phyloP scores from a whole-genome alignment of 2,888 invertebrate species.

The Pogonocherus hispidulus region DNA sequence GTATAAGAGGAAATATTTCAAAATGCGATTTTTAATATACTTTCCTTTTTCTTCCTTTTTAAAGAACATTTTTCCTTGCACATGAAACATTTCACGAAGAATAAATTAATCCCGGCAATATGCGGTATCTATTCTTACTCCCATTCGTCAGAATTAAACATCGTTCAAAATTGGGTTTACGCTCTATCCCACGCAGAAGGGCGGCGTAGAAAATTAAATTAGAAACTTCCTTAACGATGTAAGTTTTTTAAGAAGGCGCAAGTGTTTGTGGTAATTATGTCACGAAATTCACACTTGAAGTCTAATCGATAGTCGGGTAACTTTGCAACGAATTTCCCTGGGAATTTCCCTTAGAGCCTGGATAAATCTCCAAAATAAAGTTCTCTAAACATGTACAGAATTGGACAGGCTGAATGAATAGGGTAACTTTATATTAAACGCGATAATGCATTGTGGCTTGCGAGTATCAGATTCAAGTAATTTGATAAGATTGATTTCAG shows the following conservation, averaged over 20 bases:
- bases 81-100: background rate
- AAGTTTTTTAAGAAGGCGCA: slow-evolving; percentile 25
- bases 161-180: slow-evolving; percentile 7
- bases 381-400: too few relatives aligned
- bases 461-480: too few relatives aligned
- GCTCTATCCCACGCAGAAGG: slow-evolving; percentile 14
- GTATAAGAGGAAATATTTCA: too few relatives aligned
- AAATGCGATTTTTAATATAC: too few relatives aligned
- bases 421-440: too few relatives aligned
- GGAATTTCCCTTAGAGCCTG: background rate
- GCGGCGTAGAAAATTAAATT: slow-evolving; percentile 21
- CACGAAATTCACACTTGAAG: slow-evolving; percentile 13
- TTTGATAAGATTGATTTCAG: too few relatives aligned
- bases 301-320: slow-evolving; percentile 6
- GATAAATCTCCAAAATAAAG: too few relatives aligned
- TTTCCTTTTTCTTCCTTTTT: too few relatives aligned
- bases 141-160: slow-evolving; percentile 12
- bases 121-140: slow-evolving; percentile 12
- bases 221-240: slow-evolving; percentile 33
- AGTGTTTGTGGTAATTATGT: slow-evolving; percentile 23
- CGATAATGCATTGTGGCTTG: too few relatives aligned
- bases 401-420: too few relatives aligned
- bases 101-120: slow-evolving; percentile 10
- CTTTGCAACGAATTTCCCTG: background rate
- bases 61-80: slow-evolving; percentile 3